Conservation (phyloP, 2,888 invertebrate genomes). For the Andrena minutula region DNA sequence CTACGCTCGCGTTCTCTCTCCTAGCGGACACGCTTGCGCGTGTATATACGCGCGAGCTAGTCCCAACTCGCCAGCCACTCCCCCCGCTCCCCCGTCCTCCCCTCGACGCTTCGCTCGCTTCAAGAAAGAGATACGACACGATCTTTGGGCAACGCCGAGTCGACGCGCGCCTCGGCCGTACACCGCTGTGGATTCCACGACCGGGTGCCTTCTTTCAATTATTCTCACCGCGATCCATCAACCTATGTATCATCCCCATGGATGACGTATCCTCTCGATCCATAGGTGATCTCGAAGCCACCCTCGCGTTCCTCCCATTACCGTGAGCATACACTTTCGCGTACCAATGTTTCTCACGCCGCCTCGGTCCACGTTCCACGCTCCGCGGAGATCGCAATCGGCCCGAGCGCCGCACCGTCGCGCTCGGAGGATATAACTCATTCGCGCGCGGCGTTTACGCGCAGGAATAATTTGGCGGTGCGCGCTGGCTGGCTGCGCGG, state of each 20-base stretch:
- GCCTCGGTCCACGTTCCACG: not conserved
- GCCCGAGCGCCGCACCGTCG: not conserved
- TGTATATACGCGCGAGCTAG: constrained; percentile 15
- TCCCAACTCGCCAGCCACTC: not conserved
- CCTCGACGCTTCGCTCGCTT: not conserved
- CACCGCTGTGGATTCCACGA: constrained; percentile 31
- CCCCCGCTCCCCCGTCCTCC: not conserved
- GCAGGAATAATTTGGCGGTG: constrained; percentile 36
- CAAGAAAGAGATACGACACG: constrained; percentile 62
- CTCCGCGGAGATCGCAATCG: constrained; percentile 20
- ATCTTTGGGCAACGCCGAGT: constrained; percentile 58
- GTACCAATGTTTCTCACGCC: constrained; percentile 11
- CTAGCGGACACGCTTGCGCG: constrained; percentile 26
- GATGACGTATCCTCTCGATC: too few relatives aligned
- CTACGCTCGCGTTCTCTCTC: constrained; percentile 55
- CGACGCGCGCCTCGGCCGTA: constrained; percentile 39
- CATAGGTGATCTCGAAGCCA: too few relatives aligned
- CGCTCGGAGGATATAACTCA: constrained; percentile 10
- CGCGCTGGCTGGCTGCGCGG: constrained; percentile 7
- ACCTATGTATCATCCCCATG: too few relatives aligned
- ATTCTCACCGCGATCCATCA: not conserved
- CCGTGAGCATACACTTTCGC: too few relatives aligned
- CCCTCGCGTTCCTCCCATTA: too few relatives aligned
- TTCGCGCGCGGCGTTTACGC: constrained; percentile 26
- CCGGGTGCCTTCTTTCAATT: not conserved